Evolutionary conservation across 2,888 invertebrate species (phyloP), one percentile per base, ranked within the genome.

Genomic region (Sthenelais limicola): DNA sequence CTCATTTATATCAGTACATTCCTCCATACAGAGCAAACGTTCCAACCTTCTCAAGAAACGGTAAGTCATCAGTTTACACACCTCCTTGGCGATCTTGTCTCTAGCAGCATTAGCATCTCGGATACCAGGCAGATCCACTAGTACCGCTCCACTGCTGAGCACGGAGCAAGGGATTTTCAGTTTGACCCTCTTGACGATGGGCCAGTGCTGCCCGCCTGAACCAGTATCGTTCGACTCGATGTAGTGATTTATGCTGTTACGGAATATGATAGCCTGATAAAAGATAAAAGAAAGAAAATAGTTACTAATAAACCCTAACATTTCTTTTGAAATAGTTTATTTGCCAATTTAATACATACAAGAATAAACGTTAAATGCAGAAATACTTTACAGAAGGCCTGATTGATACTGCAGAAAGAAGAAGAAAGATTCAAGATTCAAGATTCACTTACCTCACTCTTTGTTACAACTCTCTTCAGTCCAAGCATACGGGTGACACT

Each of bases 41-140:
- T n/a, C n/a, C n/a, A n/a, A n/a, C n/a, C n/a, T n/a, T n/a, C n/a
- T n/a, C n/a, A n/a, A n/a, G n/a, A n/a, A n/a, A n/a, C n/a, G n/a
- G n/a, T n/a, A n/a, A n/a, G n/a, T n/a, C n/a, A n/a, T n/a, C n/a
- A n/a, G n/a, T n/a, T n/a, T 2, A 70, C 77, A 71, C 73, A 83
- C 83, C 74, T 82, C 80, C 75, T 77, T 80, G 24, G 83, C 83
- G 51, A 83, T 82, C 35, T 77, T 80, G 67, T 83, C 82, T 69
- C 83, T 75, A n/a, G 83, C 83, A 73, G 82, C 82, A 69, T 83
- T 83, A 9, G 83, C 81, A 70, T 83, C 83, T 28, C 82, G 69
- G 9, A 82, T 79, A 7, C 82, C 82, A 0, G 83, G 83, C 32
- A 83, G 74, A 74, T 83, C 83, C 5, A 83, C 81, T 21, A 83